These are phyloP conservation scores for Argopecten irradians DNA, from an alignment of 1,140 invertebrate species.

Conservation along the genomic window DNA sequence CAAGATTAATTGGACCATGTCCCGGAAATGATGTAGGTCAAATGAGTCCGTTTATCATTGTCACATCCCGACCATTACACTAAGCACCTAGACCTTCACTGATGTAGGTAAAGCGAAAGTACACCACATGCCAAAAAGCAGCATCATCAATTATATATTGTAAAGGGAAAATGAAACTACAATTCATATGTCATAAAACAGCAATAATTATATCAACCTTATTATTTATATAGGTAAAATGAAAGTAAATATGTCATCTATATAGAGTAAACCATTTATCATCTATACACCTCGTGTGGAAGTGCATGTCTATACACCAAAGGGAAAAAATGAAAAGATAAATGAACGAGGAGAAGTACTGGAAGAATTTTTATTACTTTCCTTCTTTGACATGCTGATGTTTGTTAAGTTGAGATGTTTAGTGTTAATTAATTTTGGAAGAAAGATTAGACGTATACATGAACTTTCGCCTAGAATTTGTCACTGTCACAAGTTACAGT, in stretches of 20 bases:
- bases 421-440: not conserved
- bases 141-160: not conserved
- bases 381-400: not conserved
- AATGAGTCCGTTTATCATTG: not conserved
- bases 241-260: not conserved
- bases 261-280: not conserved
- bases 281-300: not conserved
- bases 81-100: not conserved
- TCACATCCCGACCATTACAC: not conserved
- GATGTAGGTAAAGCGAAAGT: conserved; percentile 16
- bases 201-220: not conserved
- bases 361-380: not conserved
- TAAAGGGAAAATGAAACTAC: not conserved
- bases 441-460: not conserved
- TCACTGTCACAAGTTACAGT: not conserved
- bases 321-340: not conserved
- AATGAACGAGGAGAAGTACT: not conserved
- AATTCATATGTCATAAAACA: not conserved
- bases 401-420: not conserved
- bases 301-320: not conserved
- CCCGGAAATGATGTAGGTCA: conserved; percentile 20
- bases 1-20: conserved; percentile 4
- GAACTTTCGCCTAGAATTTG: not conserved
- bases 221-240: not conserved
- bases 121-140: not conserved